Percentiles rank a stretch among this genome's conserved stretches.
phyloP scores from a whole-genome alignment of 2,113 vertebrate species.

The Empidonax traillii region DNA sequence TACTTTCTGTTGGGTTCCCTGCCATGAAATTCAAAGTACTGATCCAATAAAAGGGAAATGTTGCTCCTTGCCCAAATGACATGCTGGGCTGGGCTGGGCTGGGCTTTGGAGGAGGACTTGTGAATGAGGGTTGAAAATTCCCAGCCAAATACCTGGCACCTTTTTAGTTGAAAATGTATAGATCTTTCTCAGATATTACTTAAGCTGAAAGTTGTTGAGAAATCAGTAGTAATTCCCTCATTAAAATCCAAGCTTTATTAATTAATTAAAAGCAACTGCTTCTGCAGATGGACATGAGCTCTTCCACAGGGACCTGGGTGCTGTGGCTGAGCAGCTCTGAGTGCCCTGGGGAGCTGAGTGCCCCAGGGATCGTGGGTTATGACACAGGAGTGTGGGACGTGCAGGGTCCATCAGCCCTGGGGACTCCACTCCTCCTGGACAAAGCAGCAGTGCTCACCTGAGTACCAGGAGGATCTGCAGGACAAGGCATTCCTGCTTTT shows the following conservation, averaged over 20 bases:
- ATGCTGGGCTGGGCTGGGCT: not conserved
- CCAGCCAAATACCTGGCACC: not conserved
- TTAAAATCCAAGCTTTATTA: not conserved
- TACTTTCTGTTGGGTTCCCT: not conserved
- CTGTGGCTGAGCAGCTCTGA: accelerated
- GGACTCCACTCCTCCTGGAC: not conserved
- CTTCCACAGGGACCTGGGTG: not conserved
- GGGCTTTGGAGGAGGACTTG: not conserved
- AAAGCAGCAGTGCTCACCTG: accelerated
- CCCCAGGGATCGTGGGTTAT: not conserved
- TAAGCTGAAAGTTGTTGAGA: not conserved
- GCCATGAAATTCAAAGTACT: not conserved
- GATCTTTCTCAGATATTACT: not conserved
- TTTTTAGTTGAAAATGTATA: not conserved
- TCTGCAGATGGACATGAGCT: not conserved
- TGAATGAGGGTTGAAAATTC: not conserved
- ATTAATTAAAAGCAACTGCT: not conserved
- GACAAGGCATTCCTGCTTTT: not conserved
- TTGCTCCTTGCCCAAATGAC: not conserved
- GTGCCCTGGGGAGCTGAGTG: not conserved
- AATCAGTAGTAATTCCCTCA: not conserved
- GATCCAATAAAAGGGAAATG: not conserved
- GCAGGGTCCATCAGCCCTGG: not conserved
- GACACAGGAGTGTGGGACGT: accelerated
- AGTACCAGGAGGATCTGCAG: accelerated